A percentile compares a stretch with the other conserved stretches of the same genome.
Evolutionary conservation across 2,888 invertebrate species (phyloP).

Genomic region (Gryllus longicercus): DNA sequence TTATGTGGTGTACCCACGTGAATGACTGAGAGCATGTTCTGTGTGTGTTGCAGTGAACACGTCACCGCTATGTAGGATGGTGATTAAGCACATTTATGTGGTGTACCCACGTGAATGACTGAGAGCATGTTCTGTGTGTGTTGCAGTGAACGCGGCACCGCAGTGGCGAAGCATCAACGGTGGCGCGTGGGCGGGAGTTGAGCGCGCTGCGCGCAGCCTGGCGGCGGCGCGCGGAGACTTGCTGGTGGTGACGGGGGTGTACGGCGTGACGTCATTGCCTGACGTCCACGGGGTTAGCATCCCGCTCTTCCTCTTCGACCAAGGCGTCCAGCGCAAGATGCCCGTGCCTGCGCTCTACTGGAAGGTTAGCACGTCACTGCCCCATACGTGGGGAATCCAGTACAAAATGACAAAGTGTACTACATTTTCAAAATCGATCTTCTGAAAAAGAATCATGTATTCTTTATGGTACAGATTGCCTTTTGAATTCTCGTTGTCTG

Average conservation of each 20-base stretch:
- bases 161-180: background rate
- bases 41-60: too few relatives aligned
- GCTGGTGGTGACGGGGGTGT: background rate
- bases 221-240: conserved; percentile 3
- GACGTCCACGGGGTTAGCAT: background rate
- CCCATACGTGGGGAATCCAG: too few relatives aligned
- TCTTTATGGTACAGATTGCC: too few relatives aligned
- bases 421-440: too few relatives aligned
- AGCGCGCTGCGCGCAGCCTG: background rate
- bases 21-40: too few relatives aligned
- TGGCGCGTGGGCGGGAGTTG: background rate
- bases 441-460: too few relatives aligned
- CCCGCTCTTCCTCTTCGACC: background rate
- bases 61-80: too few relatives aligned
- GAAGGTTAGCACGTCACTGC: background rate
- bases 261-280: background rate
- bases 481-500: too few relatives aligned
- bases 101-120: too few relatives aligned
- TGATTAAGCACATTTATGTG: too few relatives aligned
- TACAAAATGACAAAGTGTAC: too few relatives aligned
- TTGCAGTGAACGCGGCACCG: background rate
- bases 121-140: background rate
- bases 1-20: too few relatives aligned
- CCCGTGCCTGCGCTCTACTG: background rate
- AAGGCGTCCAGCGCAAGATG: background rate